Percentiles rank a stretch among this genome's conserved stretches.
Evolutionary conservation across 2,888 invertebrate species (phyloP).

Genomic region (Caenorhabditis wallacei): DNA sequence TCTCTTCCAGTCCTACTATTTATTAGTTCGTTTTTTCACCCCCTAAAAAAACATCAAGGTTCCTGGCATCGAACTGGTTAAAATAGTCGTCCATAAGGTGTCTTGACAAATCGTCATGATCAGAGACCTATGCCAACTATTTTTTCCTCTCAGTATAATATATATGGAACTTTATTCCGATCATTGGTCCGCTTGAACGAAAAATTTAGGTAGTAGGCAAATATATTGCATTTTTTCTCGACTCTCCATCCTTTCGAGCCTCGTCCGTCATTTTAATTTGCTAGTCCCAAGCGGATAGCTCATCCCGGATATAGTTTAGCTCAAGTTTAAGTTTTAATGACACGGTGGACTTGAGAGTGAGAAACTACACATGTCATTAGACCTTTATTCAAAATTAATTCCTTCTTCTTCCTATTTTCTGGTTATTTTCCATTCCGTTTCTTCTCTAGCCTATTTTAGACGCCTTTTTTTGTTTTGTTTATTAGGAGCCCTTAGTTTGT

Average conservation of each 20-base stretch:
- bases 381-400: slow-evolving; percentile 15
- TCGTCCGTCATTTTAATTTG: slow-evolving; percentile 48
- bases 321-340: slow-evolving; percentile 54
- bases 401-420: background rate
- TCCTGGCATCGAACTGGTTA: slow-evolving; percentile 28
- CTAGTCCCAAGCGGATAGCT: slow-evolving; percentile 9
- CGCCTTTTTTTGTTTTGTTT: slow-evolving; percentile 33
- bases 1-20: slow-evolving; percentile 34
- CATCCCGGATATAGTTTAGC: slow-evolving; percentile 38
- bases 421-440: slow-evolving; percentile 1
- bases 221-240: slow-evolving; percentile 34
- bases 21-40: slow-evolving; percentile 24
- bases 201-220: slow-evolving; percentile 34
- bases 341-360: slow-evolving; percentile 37
- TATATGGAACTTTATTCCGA: slow-evolving; percentile 6
- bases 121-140: slow-evolving; percentile 23
- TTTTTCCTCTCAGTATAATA: background rate
- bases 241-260: background rate
- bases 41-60: slow-evolving; percentile 14
- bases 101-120: slow-evolving; percentile 44
- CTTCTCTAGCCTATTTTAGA: slow-evolving; percentile 11
- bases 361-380: slow-evolving; percentile 49
- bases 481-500: slow-evolving; percentile 17
- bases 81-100: slow-evolving; percentile 3
- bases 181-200: slow-evolving; percentile 35